Base-by-base conservation (phyloP, 2,113 vertebrate genomes). In the Sisor rabdophorus region DNA sequence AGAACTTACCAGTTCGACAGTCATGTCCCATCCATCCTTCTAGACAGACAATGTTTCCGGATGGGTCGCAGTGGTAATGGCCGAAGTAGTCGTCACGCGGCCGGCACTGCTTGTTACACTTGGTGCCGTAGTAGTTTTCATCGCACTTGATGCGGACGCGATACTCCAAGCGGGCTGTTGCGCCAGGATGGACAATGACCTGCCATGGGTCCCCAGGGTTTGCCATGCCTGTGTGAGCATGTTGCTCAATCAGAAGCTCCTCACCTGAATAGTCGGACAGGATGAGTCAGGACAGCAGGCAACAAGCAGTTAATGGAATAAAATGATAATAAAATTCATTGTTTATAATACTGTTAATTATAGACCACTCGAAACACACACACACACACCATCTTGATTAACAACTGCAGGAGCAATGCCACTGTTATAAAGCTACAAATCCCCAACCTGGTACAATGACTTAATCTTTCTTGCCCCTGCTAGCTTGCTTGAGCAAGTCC, bases 1-100 rank as follows among this genome's bases (percentile, higher is more conserved):
- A 55, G 11, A 54, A 54, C 20, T 61, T 89, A 98, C 97, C 95
- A 87, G 92, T 93, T 72, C 82, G 89, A 83, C 97, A 99, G 60
- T 96, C 93, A 1, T 85, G 71, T 75, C 94, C 95, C 96, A 96
- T 98, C 97, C 97, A 99, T 17, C 97, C 96, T 0, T 96, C 95
- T 89, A 98, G 91, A 85, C 97, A 99, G 79, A 94, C 92, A 85
- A 92, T 94, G 79, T 94, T 93, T 73, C 97, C 97, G 0, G 94
- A 93, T 65, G 92, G 89, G 79, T 98, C 96, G 4, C 97, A 99
- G 0, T 92, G 92, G 52, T 94, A 96, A 87, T 98, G 97, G 32
- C 96, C 97, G 0, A 98, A 96, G 85, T 97, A 98, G 89, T 99
- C 95, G 9, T 95, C 85, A 0, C 95, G 93, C 0, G 96, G 96